Evolutionary conservation across 2,797 vertebrate species (phyloP), one percentile per base, ranked within the genome.

Genomic region (Molossus alvarezi): DNA sequence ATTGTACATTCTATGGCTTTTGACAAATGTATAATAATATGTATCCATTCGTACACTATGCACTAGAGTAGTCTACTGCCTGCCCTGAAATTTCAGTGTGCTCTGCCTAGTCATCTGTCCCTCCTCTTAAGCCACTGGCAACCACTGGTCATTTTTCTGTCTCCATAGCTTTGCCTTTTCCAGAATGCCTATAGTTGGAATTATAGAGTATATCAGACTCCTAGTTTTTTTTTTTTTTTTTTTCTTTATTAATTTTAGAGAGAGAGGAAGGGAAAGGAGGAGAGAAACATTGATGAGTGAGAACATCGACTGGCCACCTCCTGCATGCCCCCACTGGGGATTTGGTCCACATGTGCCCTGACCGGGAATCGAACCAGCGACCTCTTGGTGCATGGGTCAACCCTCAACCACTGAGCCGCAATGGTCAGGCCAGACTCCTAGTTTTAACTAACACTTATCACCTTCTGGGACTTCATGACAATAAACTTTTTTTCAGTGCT

Each of bases 391-490:
- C 41, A 45, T 45, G 41, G 5, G 41, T 45, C 41, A 45, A 45
- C 41, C 41, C 41, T 45, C 41, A 45, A 45, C 41, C 41, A 45
- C 41, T 45, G 41, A 45, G 41, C 41, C 41, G 6, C 41, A 45
- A 45, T 45, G 41, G 41, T 45, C 41, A 45, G 41, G 41, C 41
- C 27, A 60, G 53, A 17, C 25, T 80, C 33, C 79, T 83, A 53
- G 85, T 86, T 92, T 82, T 82, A 90, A 82, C 55, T 75, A 81
- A 69, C 45, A 71, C 15, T 80, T 72, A 37, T 45, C 75, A 92
- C 27, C 53, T 79, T 25, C 45, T 71, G 57, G 9, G 21, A 88
- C 13, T 57, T 72, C 10, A 79, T 53, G 27, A 7, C 33, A 65
- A 41, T 57, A 51, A 88, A 73, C 51, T 14, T 57, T 58, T 60